Evolutionary conservation across 1,140 invertebrate genomes (phyloP), one percentile per base, ranked within the genome.

Genomic region (Apis florea): DNA sequence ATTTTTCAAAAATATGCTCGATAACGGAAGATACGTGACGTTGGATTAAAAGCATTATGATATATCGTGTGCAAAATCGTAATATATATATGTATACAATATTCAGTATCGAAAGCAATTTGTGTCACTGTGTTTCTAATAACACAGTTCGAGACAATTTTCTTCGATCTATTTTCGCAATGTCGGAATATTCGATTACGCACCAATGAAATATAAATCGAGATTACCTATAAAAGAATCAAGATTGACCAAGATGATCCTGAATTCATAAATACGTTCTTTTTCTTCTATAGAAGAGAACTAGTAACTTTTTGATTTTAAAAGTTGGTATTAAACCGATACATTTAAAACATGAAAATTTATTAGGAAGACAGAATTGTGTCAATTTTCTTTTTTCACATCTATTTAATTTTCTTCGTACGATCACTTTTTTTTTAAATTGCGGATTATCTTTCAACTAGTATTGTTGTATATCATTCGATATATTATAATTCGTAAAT

Each of bases 111-210:
- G 15, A 74, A 63, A 61, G 24, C 8, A 47, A 0, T 15, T 13
- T 19, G 56, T 31, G 11, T 63, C 47, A 26, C n/a, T 40, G 6
- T n/a, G 5, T 40, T 40, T 40, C 31, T 47, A 21, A 74, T 56
- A 67, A 40, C 53, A n/a, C n/a, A n/a, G 40, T 31, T 53, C 47
- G n/a, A n/a, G n/a, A 24, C 12, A 17, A 26, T 59, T 26, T 59
- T 40, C 31, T 67, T n/a, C 24, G n/a, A 69, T 69, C 53, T 78
- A 78, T 78, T 69, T 69, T 78, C 49, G 21, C 40, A 11, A 26
- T 12, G 31, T 40, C n/a, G 31, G 49, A 17, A 40, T 9, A 19
- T 68, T 67, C 63, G 61, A 12, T 3, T 9, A 13, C 17, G 40
- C 10, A 53, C 53, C 64, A 56, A 67, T 67, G 31, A 40, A 40